Conservation (phyloP, 1,140 invertebrate species). For the Carcinoscorpius rotundicauda region DNA sequence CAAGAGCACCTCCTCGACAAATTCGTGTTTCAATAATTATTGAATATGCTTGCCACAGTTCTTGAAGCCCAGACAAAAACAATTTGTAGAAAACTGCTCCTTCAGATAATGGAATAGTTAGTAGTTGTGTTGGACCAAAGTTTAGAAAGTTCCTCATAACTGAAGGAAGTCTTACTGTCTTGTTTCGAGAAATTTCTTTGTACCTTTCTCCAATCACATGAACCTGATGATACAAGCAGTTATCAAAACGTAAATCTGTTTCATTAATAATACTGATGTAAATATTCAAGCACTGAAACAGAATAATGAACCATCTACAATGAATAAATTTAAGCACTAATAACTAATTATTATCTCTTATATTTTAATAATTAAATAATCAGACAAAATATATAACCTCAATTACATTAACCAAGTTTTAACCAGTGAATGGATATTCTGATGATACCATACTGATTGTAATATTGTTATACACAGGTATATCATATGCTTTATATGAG, state of each 20-base stretch:
- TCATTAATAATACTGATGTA: background rate
- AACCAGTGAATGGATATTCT: too few species aligned
- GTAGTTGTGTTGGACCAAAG: background rate
- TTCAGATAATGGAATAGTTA: background rate
- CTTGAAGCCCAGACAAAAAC: background rate
- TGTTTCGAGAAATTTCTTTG: background rate
- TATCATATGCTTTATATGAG: too few species aligned
- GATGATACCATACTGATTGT: too few species aligned
- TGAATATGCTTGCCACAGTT: background rate
- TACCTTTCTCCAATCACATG: slow-evolving; percentile 1
- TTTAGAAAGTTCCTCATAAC: background rate
- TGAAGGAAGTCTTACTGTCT: background rate
- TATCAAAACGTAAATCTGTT: background rate
- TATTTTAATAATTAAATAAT: too few species aligned
- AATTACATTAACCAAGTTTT: too few species aligned
- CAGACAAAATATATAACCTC: too few species aligned
- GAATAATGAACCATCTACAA: too few species aligned
- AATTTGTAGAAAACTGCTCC: background rate
- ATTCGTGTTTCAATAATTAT: background rate
- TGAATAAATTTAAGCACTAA: too few species aligned
- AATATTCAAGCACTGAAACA: background rate
- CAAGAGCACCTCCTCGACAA: background rate
- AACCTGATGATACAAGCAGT: background rate
- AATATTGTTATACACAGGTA: too few species aligned
- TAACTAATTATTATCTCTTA: too few species aligned